Base-by-base conservation (phyloP, 2,113 vertebrate species). In the Plectropomus leopardus region DNA sequence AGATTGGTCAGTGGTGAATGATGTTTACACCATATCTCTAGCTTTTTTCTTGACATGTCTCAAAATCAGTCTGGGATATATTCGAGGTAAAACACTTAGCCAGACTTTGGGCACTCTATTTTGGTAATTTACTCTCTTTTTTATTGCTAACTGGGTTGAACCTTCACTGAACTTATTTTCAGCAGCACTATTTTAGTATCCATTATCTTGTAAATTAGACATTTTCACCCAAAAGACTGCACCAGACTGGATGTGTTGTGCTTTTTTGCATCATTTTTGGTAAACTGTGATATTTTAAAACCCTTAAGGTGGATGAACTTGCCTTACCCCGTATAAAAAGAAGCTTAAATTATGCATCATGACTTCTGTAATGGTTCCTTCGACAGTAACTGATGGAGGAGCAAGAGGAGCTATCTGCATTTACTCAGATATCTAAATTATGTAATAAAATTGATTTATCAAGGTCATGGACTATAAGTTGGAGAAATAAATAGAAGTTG, bases 381-480 rank as follows among this genome's bases (percentile, higher is more conserved):
- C 14, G 26, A 57, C 26, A 55, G 28, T 44, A 34, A 34, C 1
- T 40, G 17, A 34, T 42, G 53, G 19, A 17, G 14, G n/a, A 42
- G 19, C 5, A 55, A 19, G 15, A 47, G 11, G 26, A 67, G 32
- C 8, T n/a, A n/a, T n/a, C n/a, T 36, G 47, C 9, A n/a, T 28
- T 6, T 48, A 28, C 61, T 53, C 8, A 1, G 4, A 30, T 54
- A 21, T 75, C 2, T 59, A 36, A 47, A 34, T 15, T 32, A 3
- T 42, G 2, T 69, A 44, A 53, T 30, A 36, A 60, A 11, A 42
- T 55, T 13, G 15, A 44, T 60, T 34, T 26, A 45, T 60, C 48
- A 40, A 40, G 67, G 50, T 57, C 76, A 48, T 24, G 17, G 23
- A 64, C 34, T 54, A 24, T 21, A 71, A 59, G 32, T 58, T 55